Percentiles rank a stretch among this genome's conserved stretches.
These are phyloP conservation scores for Miniopterus natalensis DNA, from an alignment of 2,113 vertebrate species.

Conservation along the genomic window DNA sequence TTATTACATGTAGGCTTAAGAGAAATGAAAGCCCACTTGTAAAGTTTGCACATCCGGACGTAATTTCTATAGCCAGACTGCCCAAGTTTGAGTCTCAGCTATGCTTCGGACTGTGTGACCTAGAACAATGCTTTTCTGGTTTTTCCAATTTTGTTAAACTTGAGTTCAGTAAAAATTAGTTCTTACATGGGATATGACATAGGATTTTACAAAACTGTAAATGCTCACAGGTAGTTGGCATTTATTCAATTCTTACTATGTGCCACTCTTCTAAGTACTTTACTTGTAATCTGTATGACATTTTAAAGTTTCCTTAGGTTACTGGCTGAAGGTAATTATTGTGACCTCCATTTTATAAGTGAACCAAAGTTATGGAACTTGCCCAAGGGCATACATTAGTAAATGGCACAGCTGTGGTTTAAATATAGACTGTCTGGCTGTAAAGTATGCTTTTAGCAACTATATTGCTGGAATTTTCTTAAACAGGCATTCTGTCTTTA, in stretches of 20 bases:
- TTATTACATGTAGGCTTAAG: not conserved
- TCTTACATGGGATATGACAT: not conserved
- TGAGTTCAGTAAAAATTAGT: not conserved
- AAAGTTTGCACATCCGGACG: not conserved
- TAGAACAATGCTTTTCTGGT: not conserved
- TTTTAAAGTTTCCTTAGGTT: slow-evolving; percentile 3
- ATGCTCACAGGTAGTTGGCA: not conserved
- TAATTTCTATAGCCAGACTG: not conserved
- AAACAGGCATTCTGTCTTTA: not conserved
- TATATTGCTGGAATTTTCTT: not conserved
- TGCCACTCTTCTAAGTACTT: not conserved
- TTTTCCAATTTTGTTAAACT: not conserved
- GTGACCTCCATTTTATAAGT: not conserved
- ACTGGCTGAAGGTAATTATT: not conserved
- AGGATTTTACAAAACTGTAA: not conserved
- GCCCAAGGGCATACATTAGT: not conserved
- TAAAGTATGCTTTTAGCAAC: not conserved
- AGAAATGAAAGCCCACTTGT: not conserved
- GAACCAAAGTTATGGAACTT: not conserved
- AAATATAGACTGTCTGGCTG: not conserved
- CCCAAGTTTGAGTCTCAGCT: not conserved
- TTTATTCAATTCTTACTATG: not conserved
- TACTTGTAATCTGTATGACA: not conserved
- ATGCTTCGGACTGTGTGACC: not conserved
- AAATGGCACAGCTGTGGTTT: not conserved